Conservation (phyloP, 1,140 invertebrate genomes). For the Microplitis demolitor region DNA sequence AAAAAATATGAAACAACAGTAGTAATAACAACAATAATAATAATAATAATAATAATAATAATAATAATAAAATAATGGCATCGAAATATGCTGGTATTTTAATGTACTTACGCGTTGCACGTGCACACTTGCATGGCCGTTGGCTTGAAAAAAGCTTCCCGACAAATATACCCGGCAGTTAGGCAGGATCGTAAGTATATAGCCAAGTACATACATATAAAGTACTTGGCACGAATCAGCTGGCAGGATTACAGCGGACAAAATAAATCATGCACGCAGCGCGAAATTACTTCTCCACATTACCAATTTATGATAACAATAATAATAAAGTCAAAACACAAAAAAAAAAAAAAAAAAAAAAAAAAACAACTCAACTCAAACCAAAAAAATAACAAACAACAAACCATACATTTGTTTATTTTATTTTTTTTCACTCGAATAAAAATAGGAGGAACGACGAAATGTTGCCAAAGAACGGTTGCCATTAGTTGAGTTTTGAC, state of each 20-base stretch:
- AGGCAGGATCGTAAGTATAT: background rate
- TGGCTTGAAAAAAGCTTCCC: conserved; percentile 11
- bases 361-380: too few relatives aligned
- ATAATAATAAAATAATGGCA: conserved; percentile 9
- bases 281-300: background rate
- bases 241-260: conserved; percentile 16
- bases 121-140: conserved; percentile 4
- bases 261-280: background rate
- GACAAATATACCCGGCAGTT: conserved; percentile 8
- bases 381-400: too few relatives aligned
- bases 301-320: background rate
- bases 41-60: conserved; percentile 1
- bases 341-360: too few relatives aligned
- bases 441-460: background rate
- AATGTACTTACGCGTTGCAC: conserved; percentile 21
- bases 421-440: background rate
- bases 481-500: background rate
- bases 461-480: background rate
- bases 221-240: conserved; percentile 7
- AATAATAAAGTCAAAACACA: too few relatives aligned
- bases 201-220: too few relatives aligned
- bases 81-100: background rate
- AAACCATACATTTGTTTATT: too few relatives aligned
- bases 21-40: conserved; percentile 2
- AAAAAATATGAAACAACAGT: conserved; percentile 2